Base-by-base conservation (phyloP, 2,797 vertebrate species). In the Lagorchestes hirsutus region DNA sequence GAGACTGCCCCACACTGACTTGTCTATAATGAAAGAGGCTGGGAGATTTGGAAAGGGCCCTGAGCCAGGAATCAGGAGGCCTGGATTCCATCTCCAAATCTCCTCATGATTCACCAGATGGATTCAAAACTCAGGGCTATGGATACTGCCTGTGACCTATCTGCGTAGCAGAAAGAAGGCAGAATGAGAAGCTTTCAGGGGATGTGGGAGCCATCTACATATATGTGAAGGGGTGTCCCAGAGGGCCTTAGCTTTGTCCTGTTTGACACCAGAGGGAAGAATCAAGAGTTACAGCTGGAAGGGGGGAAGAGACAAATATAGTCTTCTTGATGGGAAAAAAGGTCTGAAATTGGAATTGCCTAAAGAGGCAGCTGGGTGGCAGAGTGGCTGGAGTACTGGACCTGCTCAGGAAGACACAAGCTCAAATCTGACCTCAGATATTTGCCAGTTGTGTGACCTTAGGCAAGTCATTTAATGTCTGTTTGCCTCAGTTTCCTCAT, bases 361-460 rank as follows among this genome's bases (percentile, higher is more conserved):
- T 34, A 34, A 5, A 74, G n/a, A 18, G 14, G 5, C 14, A 40
- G 14, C 62, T 8, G 34, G n/a, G n/a, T 22, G 67, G 67, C 6
- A 1, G 1, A 18, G 4, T 74, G n/a, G n/a, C 1, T 2, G 5
- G 34, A 22, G 16, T 16, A 1, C 16, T 74, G 67, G 4, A 5
- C 34, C 34, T 74, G 14, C 11, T n/a, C 62, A 18, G 62, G 62
- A n/a, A 74, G 34, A 14, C 34, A 16, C 40, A 34, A 74, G n/a
- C 40, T 74, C 67, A 40, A 9, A 74, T 40, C 1, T 40, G 14
- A 74, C 67, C n/a, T 40, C n/a, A 40, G 67, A 40, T n/a, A 74
- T 13, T 67, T n/a, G 13, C 34, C 2, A n/a, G 62, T 14, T 67
- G 62, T n/a, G 34, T 67, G 62, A 67, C 27, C 31, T 16, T n/a